phyloP scores from a whole-genome alignment of 2,888 invertebrate genomes.

The Leucoptera coffeella region DNA sequence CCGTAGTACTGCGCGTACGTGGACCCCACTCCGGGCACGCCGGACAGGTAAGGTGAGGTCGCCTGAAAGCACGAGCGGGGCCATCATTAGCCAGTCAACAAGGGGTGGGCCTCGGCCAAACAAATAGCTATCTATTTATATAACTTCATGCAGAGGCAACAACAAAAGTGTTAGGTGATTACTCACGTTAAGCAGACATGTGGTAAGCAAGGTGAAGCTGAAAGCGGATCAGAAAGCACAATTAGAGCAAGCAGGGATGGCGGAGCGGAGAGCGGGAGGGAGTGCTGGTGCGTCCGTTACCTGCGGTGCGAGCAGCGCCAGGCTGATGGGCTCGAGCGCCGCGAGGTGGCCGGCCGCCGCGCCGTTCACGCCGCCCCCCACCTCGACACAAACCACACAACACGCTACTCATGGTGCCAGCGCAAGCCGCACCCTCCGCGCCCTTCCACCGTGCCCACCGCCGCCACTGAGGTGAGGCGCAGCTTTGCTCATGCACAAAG shows the following conservation, averaged over 20 bases:
- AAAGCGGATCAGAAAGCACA: too few relatives aligned
- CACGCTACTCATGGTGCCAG: conserved; percentile 38
- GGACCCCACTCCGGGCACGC: conserved; percentile 83
- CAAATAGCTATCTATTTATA: not conserved
- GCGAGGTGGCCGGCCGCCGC: conserved; percentile 50
- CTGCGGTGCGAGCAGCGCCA: conserved; percentile 50
- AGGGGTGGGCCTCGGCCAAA: not conserved
- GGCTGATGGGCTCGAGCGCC: conserved; percentile 52
- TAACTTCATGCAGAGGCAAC: not conserved
- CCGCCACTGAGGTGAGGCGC: not conserved
- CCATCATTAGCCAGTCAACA: conserved; percentile 18
- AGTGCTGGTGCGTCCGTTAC: conserved; percentile 18
- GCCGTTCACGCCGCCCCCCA: conserved; percentile 40
- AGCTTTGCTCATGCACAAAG: too few relatives aligned
- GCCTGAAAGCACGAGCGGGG: too few relatives aligned
- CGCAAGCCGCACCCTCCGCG: conserved; percentile 12
- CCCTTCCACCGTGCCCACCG: conserved; percentile 14
- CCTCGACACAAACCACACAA: conserved; percentile 56
- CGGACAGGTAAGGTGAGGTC: conserved; percentile 87
- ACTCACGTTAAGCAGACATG: not conserved
- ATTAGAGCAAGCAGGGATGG: too few relatives aligned
- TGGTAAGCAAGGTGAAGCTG: too few relatives aligned
- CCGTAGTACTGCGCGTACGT: conserved; percentile 90
- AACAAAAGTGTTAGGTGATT: conserved; percentile 18
- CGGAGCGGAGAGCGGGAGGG: conserved; percentile 5